phyloP scores from a whole-genome alignment of 1,140 invertebrate genomes.

The Gryon sp. region DNA sequence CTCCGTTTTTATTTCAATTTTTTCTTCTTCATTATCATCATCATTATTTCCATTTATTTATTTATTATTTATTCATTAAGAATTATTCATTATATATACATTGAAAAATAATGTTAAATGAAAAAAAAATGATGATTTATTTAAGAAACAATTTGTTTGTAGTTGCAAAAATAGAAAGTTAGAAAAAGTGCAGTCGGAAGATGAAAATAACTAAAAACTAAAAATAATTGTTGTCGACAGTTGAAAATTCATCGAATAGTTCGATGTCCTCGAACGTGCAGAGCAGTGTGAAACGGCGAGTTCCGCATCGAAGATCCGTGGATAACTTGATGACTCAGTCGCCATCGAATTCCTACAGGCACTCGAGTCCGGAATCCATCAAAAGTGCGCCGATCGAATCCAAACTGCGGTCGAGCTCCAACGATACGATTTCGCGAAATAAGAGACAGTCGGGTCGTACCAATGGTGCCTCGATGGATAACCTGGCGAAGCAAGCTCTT shows the following conservation, averaged over 20 bases:
- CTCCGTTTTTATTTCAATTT: no score
- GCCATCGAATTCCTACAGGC: conserved; percentile 70
- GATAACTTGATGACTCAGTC: conserved; percentile 73
- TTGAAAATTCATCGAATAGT: conserved; percentile 73
- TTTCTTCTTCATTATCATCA: no score
- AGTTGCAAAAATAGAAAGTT: no score
- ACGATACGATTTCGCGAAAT: conserved; percentile 72
- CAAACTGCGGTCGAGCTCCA: conserved; percentile 73
- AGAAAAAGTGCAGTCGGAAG: no score
- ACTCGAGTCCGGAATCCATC: conserved; percentile 76
- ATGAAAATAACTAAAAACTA: neutral
- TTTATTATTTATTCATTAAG: no score
- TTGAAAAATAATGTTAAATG: no score
- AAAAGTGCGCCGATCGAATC: conserved; percentile 74
- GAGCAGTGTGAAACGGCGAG: conserved; percentile 62
- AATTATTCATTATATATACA: no score
- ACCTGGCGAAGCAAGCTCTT: conserved; percentile 85
- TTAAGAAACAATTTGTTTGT: no score
- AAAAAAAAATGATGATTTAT: no score
- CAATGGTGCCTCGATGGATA: conserved; percentile 82
- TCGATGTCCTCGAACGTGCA: conserved; percentile 70
- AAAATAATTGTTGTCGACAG: conserved; percentile 57
- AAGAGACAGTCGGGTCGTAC: conserved; percentile 66
- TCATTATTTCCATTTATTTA: no score
- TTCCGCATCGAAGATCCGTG: conserved; percentile 72